phyloP scores from a whole-genome alignment of 2,888 invertebrate species.

The Euclidia mi region DNA sequence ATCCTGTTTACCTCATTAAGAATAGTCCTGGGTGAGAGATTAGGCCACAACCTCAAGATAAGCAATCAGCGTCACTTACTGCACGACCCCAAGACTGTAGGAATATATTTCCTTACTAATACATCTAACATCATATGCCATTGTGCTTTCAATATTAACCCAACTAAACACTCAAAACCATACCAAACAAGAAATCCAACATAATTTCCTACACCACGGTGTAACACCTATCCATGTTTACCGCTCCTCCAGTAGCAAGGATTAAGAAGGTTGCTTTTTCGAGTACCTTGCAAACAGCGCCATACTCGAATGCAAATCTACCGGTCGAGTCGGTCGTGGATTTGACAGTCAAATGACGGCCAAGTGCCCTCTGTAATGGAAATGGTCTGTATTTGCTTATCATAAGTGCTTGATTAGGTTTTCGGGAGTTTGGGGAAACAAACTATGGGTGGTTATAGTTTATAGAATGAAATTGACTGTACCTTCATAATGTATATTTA shows the following conservation, averaged over 20 bases:
- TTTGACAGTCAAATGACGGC: slow-evolving; percentile 64
- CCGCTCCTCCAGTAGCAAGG: slow-evolving; percentile 44
- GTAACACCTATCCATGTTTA: slow-evolving; percentile 48
- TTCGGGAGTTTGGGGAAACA: slow-evolving; percentile 17
- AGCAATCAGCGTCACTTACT: too few relatives aligned
- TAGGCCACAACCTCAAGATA: too few relatives aligned
- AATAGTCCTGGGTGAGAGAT: too few relatives aligned
- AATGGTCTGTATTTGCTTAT: slow-evolving; percentile 64
- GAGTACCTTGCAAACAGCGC: slow-evolving; percentile 65
- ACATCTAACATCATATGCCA: too few relatives aligned
- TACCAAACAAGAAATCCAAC: too few relatives aligned
- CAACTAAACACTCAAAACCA: too few relatives aligned
- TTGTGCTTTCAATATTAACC: too few relatives aligned
- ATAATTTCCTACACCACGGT: slow-evolving; percentile 38
- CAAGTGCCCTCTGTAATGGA: slow-evolving; percentile 61
- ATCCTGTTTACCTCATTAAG: too few relatives aligned
- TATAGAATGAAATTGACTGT: too few relatives aligned
- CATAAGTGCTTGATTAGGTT: slow-evolving; percentile 62
- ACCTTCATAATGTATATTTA: too few relatives aligned
- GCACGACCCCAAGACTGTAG: too few relatives aligned
- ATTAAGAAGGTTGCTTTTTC: slow-evolving; percentile 77
- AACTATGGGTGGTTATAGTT: not conserved
- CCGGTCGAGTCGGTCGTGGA: slow-evolving; percentile 44
- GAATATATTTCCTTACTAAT: too few relatives aligned
- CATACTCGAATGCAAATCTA: slow-evolving; percentile 60